Evolutionary conservation across 2,888 invertebrate genomes (phyloP), one percentile per base, ranked within the genome.

Genomic region (Leptinotarsa rubiginosa): DNA sequence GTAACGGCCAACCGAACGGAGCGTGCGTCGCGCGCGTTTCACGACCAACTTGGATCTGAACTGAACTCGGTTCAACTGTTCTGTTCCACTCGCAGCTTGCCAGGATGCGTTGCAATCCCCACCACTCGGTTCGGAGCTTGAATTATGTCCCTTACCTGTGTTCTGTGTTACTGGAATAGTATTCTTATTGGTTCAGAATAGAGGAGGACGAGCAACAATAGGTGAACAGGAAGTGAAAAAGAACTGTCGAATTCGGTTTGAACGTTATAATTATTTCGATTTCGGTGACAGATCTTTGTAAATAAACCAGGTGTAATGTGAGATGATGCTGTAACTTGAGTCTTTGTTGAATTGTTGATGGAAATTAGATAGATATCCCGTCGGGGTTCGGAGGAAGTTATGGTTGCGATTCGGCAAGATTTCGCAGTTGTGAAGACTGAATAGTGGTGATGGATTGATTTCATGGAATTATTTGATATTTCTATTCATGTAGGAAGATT

Each of bases 361-460:
- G 69, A 83, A 83, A 84, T 84, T 83, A 81, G 82, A 75, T 75
- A 80, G 81, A 83, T 84, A 74, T 84, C 83, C 83, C 81, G 70
- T 64, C 18, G 68, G 52, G 47, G 52, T 66, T 16, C 65, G 47
- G 47, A 71, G 74, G 76, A 75, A 78, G 69, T 76, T 59, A 66
- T 56, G 69, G 62, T 75, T 76, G 54, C 54, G 70, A 56, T 77
- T 72, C n/a, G 49, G 52, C 52, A 25, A 47, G 47, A 49, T 59
- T 70, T 50, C 31, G 41, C 41, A 62, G 49, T 65, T 62, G 22
- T 62, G 72, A 47, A 52, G 50, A 52, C 67, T 67, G 67, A 67
- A 67, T 62, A 31, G 62, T 62, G 62, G n/a, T 41, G 62, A 62
- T 62, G 62, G 62, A 62, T 62, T 41, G 62, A 62, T 62, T 62